Conservation (phyloP, 2,888 invertebrate genomes). For the Coenonympha glycerion region DNA sequence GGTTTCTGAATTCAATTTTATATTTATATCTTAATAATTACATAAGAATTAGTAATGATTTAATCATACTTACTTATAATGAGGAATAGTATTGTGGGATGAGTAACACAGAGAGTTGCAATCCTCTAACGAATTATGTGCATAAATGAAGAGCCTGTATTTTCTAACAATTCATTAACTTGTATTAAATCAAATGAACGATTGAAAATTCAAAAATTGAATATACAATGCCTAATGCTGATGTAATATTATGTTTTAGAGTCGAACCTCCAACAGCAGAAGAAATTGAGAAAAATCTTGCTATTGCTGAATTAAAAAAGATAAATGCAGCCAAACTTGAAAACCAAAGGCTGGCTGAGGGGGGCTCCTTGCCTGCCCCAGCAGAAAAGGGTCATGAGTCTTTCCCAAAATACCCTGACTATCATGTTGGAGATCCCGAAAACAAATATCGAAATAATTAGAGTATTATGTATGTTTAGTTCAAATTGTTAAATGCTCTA, state of each 20-base stretch:
- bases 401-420: slow-evolving; percentile 78
- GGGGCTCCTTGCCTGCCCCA: slow-evolving; percentile 48
- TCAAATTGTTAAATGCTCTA: neutral
- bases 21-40: too few relatives aligned
- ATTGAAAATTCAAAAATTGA: too few relatives aligned
- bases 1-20: slow-evolving; percentile 39
- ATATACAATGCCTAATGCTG: too few relatives aligned
- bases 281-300: slow-evolving; percentile 82
- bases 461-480: too few relatives aligned
- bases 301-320: slow-evolving; percentile 83
- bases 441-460: slow-evolving; percentile 32
- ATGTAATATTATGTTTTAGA: slow-evolving; percentile 44
- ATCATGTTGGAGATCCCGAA: slow-evolving; percentile 63
- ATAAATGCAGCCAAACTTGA: slow-evolving; percentile 84
- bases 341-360: slow-evolving; percentile 70
- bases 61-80: neutral
- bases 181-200: too few relatives aligned
- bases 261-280: slow-evolving; percentile 81
- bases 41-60: too few relatives aligned
- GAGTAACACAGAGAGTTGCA: too few relatives aligned
- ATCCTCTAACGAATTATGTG: too few relatives aligned
- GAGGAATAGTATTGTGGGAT: neutral
- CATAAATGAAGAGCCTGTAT: too few relatives aligned
- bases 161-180: too few relatives aligned
- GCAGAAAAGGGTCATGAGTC: slow-evolving; percentile 50